Base-by-base conservation (phyloP, 1,140 invertebrate genomes). In the Magallana gigas region DNA sequence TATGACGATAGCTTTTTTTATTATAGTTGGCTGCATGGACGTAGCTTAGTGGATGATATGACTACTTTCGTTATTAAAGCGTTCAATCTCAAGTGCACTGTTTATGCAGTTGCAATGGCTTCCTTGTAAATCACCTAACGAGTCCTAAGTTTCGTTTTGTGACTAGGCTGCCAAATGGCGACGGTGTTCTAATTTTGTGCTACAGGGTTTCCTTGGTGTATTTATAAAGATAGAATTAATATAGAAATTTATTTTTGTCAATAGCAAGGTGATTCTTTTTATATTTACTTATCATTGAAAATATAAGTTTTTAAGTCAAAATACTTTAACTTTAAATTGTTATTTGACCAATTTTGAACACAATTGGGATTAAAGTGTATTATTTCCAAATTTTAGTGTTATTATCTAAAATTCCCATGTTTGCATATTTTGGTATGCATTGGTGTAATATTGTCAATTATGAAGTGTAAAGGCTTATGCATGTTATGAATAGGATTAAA, bases 31-130 rank as follows among this genome's bases (percentile, higher is more conserved):
- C 5, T 5, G 5, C 36, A 48, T 48, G 36, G 36, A 48, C 36
- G 23, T 23, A 48, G 36, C 23, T 23, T 23, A 48, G 5, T 48
- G 36, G 36, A 48, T 48, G 36, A 48, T 76, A 29, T 36, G 8
- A 29, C 36, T 29, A 76, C 68, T 76, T 76, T 76, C 68, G 68
- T 12, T 76, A 76, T 76, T 29, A 29, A 18, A 2, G 18, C 12
- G 68, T 18, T 12, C 23, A 76, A 29, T 12, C 68, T 16, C 23
- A 11, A 29, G 23, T 76, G 68, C 68, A 76, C 68, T 29, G 36
- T 76, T 48, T 48, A 76, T 76, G 68, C 68, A 76, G 68, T 23
- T 76, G 68, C 68, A 76, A 76, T 76, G 68, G 68, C 68, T 76
- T 76, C 68, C 68, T 76, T 76, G 68, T 76, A 76, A 76, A 76